These are phyloP conservation scores for Emydoidea blandingii DNA, from an alignment of 2,797 vertebrate species.

Conservation along the genomic window DNA sequence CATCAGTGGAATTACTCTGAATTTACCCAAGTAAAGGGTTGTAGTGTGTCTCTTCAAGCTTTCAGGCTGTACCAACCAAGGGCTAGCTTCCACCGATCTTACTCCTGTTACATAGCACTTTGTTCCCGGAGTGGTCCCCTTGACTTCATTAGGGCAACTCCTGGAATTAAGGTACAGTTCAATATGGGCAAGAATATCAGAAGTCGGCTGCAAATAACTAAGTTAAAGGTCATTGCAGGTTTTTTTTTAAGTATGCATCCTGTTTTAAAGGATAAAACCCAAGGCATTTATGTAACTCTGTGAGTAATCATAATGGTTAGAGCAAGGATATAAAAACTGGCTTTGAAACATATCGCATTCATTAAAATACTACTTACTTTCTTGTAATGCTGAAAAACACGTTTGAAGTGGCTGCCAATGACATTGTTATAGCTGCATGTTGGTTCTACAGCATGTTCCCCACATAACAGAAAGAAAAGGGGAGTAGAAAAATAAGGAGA, in stretches of 20 bases:
- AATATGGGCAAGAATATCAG: neutral
- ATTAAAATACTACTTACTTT: neutral
- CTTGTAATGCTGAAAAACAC: neutral
- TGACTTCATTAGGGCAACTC: neutral
- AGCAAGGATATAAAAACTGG: neutral
- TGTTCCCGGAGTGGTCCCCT: neutral
- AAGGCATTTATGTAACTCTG: neutral
- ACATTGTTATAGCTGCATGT: neutral
- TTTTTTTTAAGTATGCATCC: neutral
- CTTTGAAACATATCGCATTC: neutral
- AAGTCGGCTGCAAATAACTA: neutral
- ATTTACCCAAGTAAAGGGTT: neutral
- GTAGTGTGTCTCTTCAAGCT: neutral
- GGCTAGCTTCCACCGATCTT: neutral
- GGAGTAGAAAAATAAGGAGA: neutral
- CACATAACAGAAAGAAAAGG: neutral
- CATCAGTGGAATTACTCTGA: neutral
- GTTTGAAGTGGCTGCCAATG: neutral
- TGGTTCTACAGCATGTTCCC: neutral
- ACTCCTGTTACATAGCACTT: rapidly evolving
- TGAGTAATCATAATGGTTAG: neutral
- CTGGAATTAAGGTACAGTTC: neutral
- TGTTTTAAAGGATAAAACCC: neutral
- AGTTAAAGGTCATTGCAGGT: neutral
- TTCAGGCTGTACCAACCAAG: neutral